Evolutionary conservation across 2,888 invertebrate species (phyloP).

Genomic region (Hesperia comma): DNA sequence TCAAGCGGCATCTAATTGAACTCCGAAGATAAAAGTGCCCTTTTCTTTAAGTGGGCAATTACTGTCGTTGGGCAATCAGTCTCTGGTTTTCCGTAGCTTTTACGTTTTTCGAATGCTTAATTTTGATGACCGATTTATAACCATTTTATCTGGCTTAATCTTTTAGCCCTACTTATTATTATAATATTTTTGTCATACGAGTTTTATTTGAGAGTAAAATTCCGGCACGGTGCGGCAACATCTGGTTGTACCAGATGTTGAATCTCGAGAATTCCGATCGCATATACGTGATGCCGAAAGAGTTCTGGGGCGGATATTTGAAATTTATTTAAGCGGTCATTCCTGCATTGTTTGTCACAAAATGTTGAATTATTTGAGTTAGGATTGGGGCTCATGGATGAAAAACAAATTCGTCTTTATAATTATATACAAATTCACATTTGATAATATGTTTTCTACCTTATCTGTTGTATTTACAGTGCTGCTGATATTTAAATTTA

Average conservation of each 20-base stretch:
- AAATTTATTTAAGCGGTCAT: conserved; percentile 35
- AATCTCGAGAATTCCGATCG: conserved; percentile 35
- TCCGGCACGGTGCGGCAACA: conserved; percentile 26
- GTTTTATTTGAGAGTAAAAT: conserved; percentile 35
- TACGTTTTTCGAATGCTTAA: conserved; percentile 7
- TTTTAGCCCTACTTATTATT: not conserved
- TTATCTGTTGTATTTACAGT: no score
- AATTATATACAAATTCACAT: no score
- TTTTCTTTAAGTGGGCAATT: conserved; percentile 9
- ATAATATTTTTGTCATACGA: conserved; percentile 19
- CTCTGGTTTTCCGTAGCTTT: not conserved
- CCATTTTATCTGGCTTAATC: not conserved
- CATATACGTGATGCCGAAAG: conserved; percentile 31
- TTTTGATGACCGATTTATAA: not conserved
- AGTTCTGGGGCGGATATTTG: conserved; percentile 29
- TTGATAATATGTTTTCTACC: no score
- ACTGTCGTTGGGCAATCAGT: conserved; percentile 1
- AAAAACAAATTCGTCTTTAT: not conserved
- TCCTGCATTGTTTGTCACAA: conserved; percentile 24
- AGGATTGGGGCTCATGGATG: not conserved
- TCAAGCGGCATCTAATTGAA: conserved; percentile 4
- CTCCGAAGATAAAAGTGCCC: conserved; percentile 1
- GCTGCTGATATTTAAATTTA: no score
- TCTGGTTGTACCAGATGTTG: conserved; percentile 34
- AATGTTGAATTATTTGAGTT: conserved; percentile 11